Evolutionary conservation across 2,888 invertebrate species (phyloP).

Genomic region (Chamaedrilus cognettii): DNA sequence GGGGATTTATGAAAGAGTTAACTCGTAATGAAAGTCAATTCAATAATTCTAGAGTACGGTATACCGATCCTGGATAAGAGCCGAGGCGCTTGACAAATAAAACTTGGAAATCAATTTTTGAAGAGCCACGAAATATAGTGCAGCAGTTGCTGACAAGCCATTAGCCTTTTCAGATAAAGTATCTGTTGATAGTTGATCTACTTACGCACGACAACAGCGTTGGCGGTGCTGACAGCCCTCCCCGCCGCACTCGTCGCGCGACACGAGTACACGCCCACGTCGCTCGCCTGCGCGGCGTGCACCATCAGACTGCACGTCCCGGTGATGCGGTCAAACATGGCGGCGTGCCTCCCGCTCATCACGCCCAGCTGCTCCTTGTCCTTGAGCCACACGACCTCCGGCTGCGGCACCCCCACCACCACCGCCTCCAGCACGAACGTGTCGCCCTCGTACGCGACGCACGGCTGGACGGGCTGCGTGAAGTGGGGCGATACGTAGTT

Average conservation of each 20-base stretch:
- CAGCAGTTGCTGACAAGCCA: too few relatives aligned
- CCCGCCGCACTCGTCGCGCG: slow-evolving; percentile 90
- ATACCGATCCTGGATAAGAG: too few relatives aligned
- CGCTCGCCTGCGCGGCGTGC: slow-evolving; percentile 79
- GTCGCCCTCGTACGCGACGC: slow-evolving; percentile 66
- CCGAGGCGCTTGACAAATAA: too few relatives aligned
- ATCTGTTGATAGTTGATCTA: too few relatives aligned
- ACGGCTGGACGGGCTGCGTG: slow-evolving; percentile 38
- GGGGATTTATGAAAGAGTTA: too few relatives aligned
- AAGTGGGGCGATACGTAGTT: slow-evolving; percentile 38
- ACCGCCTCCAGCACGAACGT: slow-evolving; percentile 76
- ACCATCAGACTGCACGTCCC: slow-evolving; percentile 74
- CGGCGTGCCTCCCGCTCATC: slow-evolving; percentile 16
- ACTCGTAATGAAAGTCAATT: too few relatives aligned
- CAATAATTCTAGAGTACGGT: too few relatives aligned
- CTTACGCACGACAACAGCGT: slow-evolving; percentile 68
- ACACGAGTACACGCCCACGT: slow-evolving; percentile 85
- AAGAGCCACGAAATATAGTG: too few relatives aligned
- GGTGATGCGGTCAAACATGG: slow-evolving; percentile 54
- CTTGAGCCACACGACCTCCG: slow-evolving; percentile 72
- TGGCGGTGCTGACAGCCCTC: slow-evolving; percentile 75
- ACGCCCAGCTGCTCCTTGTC: slow-evolving; percentile 60
- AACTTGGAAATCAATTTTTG: too few relatives aligned
- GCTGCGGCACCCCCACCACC: slow-evolving; percentile 73
- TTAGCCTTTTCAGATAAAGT: too few relatives aligned